Percentiles rank a stretch among this genome's conserved stretches.
Evolutionary conservation across 2,888 invertebrate genomes (phyloP).

Genomic region (Augochlorella aurata): DNA sequence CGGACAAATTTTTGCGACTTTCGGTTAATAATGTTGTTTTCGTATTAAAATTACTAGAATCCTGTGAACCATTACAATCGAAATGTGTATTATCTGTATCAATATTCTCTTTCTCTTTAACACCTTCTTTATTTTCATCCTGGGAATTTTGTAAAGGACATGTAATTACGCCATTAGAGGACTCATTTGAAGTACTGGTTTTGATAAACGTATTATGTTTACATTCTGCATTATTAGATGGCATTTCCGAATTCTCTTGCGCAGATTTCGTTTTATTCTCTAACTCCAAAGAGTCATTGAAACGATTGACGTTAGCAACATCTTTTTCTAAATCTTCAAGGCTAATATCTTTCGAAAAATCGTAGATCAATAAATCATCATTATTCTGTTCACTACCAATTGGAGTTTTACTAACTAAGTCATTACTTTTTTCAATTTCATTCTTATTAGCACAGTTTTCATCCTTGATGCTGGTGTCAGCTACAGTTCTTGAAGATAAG

Average conservation of each 20-base stretch:
- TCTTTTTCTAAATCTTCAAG: neutral
- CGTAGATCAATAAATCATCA: conserved; percentile 7
- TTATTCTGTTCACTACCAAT: conserved; percentile 9
- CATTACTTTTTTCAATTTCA: neutral
- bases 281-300: neutral
- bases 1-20: neutral
- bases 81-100: conserved; percentile 1
- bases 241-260: conserved; percentile 11
- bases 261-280: conserved; percentile 7
- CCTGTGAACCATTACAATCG: conserved; percentile 5
- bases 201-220: neutral
- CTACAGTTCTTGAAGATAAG: conserved; percentile 24
- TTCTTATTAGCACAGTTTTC: conserved; percentile 5
- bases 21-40: conserved; percentile 36
- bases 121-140: conserved; percentile 20
- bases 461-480: conserved; percentile 9
- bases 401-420: conserved; percentile 14
- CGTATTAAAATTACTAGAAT: conserved; percentile 21
- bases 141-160: conserved; percentile 2
- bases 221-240: neutral
- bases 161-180: neutral
- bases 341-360: neutral
- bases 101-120: conserved; percentile 6
- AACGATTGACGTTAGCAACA: neutral
- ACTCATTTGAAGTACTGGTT: conserved; percentile 8